phyloP scores from a whole-genome alignment of 2,888 invertebrate genomes.

The Selenia dentaria region DNA sequence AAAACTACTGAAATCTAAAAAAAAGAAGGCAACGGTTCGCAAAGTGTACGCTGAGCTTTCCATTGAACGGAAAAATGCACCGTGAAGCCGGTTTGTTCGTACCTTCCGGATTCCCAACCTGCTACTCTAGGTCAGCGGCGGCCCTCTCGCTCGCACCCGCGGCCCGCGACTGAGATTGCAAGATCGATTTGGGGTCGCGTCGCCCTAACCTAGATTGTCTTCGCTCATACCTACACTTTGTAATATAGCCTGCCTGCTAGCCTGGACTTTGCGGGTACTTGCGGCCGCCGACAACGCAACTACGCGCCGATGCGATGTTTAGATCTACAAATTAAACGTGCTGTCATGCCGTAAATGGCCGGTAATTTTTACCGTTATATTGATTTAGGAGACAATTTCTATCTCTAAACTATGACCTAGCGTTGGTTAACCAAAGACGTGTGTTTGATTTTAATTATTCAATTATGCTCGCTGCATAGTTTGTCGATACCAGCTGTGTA shows the following conservation, averaged over 20 bases:
- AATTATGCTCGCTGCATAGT: slow-evolving; percentile 14
- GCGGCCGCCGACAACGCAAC: slow-evolving; percentile 3
- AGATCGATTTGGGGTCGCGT: slow-evolving; percentile 78
- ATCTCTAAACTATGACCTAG: slow-evolving; percentile 17
- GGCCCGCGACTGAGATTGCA: slow-evolving; percentile 58
- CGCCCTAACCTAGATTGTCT: slow-evolving; percentile 81
- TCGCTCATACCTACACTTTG: slow-evolving; percentile 61
- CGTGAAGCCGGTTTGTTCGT: slow-evolving; percentile 76
- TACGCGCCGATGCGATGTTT: not conserved
- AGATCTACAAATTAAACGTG: slow-evolving; percentile 11
- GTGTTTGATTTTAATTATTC: slow-evolving; percentile 17
- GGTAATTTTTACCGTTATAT: slow-evolving; percentile 20
- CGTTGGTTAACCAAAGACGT: slow-evolving; percentile 15
- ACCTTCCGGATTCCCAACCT: slow-evolving; percentile 84
- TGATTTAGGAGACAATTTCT: slow-evolving; percentile 16
- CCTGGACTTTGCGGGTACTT: slow-evolving; percentile 23
- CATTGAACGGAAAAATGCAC: slow-evolving; percentile 83
- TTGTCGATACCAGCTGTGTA: slow-evolving; percentile 11
- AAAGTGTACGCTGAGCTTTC: slow-evolving; percentile 73
- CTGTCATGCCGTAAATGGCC: slow-evolving; percentile 12
- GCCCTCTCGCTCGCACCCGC: slow-evolving; percentile 64
- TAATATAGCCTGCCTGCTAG: slow-evolving; percentile 45
- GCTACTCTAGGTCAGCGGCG: slow-evolving; percentile 77
- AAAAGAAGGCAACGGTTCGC: slow-evolving; percentile 51
- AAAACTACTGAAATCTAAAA: slow-evolving; percentile 37